Conservation (phyloP, 2,113 vertebrate genomes). For the Sinocyclocheilus rhinocerous region DNA sequence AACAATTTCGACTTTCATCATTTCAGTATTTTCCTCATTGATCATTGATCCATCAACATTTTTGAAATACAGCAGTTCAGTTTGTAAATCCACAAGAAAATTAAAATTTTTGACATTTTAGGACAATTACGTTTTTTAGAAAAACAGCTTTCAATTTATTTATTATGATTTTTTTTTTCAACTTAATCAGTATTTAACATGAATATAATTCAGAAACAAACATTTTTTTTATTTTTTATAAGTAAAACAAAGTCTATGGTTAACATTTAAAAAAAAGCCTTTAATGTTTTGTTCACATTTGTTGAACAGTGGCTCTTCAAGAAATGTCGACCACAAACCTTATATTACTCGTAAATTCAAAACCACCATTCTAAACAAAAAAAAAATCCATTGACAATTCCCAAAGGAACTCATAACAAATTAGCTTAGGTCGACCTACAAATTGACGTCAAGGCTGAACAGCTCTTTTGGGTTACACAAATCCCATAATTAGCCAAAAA, state of each 20-base stretch:
- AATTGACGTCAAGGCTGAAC: neutral
- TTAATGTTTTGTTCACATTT: constrained; percentile 2
- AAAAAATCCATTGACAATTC: neutral
- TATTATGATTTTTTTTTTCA: too few species aligned
- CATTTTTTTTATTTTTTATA: neutral
- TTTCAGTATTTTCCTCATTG: too few species aligned
- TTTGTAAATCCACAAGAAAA: neutral
- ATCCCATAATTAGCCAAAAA: constrained; percentile 4
- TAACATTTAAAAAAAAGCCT: neutral
- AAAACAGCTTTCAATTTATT: neutral
- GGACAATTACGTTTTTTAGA: too few species aligned
- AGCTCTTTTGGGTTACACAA: neutral
- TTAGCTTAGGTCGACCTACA: neutral
- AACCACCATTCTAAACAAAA: neutral
- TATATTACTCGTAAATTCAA: neutral
- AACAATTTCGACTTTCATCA: too few species aligned
- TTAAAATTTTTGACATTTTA: too few species aligned
- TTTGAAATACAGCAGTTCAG: neutral
- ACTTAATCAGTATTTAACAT: neutral
- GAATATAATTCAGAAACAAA: neutral
- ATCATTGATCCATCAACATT: too few species aligned
- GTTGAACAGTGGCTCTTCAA: neutral
- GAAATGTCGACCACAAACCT: neutral
- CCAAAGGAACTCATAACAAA: neutral
- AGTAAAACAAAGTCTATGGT: neutral